Conservation (phyloP, 1,140 invertebrate species). For the Megalonaias nervosa region DNA sequence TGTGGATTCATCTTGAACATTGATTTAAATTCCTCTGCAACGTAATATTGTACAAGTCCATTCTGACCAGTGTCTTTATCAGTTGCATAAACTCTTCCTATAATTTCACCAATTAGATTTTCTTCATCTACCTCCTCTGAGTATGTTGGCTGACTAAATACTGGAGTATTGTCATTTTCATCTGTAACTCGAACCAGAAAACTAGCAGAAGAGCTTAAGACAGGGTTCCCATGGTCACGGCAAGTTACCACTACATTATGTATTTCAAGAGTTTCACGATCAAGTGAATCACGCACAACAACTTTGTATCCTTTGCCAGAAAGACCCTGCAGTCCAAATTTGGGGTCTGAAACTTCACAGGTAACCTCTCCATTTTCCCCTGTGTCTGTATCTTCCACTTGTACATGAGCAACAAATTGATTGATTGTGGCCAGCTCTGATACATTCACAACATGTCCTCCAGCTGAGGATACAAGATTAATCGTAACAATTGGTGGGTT, state of each 20-base stretch:
- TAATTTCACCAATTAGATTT: slow-evolving; percentile 90
- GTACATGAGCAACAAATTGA: slow-evolving; percentile 57
- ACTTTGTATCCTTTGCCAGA: slow-evolving; percentile 44
- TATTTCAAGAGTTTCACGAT: slow-evolving; percentile 85
- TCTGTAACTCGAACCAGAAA: slow-evolving; percentile 94
- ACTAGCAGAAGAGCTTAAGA: slow-evolving; percentile 85
- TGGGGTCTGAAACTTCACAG: slow-evolving; percentile 42
- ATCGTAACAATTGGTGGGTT: slow-evolving; percentile 88
- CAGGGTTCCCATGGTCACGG: slow-evolving; percentile 92
- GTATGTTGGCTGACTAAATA: slow-evolving; percentile 92
- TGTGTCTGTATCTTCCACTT: slow-evolving; percentile 54
- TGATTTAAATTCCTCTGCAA: slow-evolving; percentile 77
- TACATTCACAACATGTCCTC: slow-evolving; percentile 66
- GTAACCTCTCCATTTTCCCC: slow-evolving; percentile 53
- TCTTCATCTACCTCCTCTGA: slow-evolving; percentile 91
- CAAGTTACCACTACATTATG: slow-evolving; percentile 95
- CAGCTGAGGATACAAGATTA: slow-evolving; percentile 46
- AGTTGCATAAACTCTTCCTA: slow-evolving; percentile 90
- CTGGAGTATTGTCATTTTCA: slow-evolving; percentile 95
- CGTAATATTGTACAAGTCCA: slow-evolving; percentile 94
- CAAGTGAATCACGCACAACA: slow-evolving; percentile 90
- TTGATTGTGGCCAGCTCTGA: slow-evolving; percentile 47
- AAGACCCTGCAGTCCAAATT: slow-evolving; percentile 49
- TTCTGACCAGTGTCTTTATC: slow-evolving; percentile 95
- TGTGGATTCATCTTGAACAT: slow-evolving; percentile 90